Conservation (phyloP, 2,113 vertebrate genomes). For the Platycercus adscitus region DNA sequence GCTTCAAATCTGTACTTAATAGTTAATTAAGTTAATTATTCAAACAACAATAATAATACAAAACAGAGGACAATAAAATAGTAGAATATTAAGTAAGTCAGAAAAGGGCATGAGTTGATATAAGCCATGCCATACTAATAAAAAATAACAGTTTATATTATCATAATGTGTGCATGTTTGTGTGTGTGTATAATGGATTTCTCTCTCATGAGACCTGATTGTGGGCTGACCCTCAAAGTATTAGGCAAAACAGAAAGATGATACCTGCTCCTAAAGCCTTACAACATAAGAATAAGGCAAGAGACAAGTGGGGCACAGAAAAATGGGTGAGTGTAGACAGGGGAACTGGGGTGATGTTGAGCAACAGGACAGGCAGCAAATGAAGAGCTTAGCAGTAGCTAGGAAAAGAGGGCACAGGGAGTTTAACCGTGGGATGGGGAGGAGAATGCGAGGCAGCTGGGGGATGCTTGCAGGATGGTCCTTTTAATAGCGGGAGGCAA, state of each 20-base stretch:
- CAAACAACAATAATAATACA: slow-evolving; percentile 32
- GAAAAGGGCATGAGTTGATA: not conserved
- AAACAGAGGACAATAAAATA: not conserved
- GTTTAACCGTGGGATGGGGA: not conserved
- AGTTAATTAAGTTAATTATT: slow-evolving; percentile 31
- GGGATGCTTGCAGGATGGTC: not conserved
- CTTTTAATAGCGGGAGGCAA: not conserved
- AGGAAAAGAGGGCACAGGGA: fast-evolving
- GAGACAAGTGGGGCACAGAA: not conserved
- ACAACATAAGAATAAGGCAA: not conserved
- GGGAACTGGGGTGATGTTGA: not conserved
- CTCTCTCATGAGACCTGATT: not conserved
- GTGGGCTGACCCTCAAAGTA: not conserved
- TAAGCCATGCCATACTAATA: not conserved
- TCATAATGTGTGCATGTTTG: not conserved
- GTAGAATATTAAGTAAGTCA: not conserved
- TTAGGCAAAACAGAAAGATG: not conserved
- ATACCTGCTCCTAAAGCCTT: not conserved
- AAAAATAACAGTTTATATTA: not conserved
- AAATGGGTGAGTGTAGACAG: not conserved
- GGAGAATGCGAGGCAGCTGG: not conserved
- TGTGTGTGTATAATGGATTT: not conserved
- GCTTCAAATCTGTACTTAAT: slow-evolving; percentile 37
- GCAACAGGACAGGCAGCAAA: not conserved
- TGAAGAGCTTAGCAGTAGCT: not conserved